phyloP scores from a whole-genome alignment of 2,113 vertebrate genomes.

The Megatriorchis doriae region DNA sequence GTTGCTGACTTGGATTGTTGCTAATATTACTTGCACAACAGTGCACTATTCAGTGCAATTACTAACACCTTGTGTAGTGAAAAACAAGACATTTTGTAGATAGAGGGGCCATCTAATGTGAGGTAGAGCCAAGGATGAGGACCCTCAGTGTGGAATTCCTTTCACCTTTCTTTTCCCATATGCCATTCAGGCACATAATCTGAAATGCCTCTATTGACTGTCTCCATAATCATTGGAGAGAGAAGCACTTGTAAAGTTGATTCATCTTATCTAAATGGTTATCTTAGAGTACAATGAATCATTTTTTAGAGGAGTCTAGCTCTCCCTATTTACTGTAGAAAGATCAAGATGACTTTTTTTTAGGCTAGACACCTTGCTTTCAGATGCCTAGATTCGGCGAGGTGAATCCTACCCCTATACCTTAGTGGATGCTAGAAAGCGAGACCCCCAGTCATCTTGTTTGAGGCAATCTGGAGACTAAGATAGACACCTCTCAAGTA shows the following conservation, averaged over 20 bases:
- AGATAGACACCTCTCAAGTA: neutral
- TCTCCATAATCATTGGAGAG: neutral
- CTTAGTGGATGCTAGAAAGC: neutral
- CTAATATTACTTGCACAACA: neutral
- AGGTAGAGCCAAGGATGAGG: neutral
- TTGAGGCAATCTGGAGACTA: neutral
- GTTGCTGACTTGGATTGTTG: neutral
- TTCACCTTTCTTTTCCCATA: neutral
- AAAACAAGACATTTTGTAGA: neutral
- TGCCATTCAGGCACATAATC: neutral
- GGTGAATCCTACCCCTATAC: neutral
- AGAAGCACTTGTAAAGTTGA: neutral
- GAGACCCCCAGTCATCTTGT: neutral
- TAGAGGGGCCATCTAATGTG: fast-evolving
- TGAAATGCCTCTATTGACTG: neutral
- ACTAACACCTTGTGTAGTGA: neutral
- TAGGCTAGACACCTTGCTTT: neutral
- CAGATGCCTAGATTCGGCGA: neutral
- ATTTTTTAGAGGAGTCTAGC: neutral
- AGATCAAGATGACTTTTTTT: neutral
- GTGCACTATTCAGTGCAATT: neutral
- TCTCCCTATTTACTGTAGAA: neutral
- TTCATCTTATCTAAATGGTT: neutral
- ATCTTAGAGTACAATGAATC: neutral
- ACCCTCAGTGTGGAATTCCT: neutral